Evolutionary conservation across 1,140 invertebrate species (phyloP), one percentile per base, ranked within the genome.

Genomic region (Neotoxoptera formosana): DNA sequence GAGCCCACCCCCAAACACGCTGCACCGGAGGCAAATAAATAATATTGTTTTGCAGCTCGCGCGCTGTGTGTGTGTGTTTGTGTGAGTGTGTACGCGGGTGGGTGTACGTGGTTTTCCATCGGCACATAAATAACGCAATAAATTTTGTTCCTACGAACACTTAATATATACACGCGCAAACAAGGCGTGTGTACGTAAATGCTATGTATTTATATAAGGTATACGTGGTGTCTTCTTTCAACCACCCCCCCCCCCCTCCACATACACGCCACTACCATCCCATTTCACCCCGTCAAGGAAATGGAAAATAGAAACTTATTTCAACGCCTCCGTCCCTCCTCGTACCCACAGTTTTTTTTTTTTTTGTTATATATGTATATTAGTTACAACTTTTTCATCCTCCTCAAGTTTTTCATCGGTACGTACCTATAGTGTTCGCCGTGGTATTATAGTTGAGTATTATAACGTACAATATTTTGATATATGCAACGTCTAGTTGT

Each of bases 71-170:
- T 41, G n/a, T 21, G 51, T 53, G 51, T 21, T 8, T 48, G 48
- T 48, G 60, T 67, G 25, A 11, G 51, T 23, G 53, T 23, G 53
- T 23, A 7, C 7, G 53, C 25, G 7, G 14, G 30, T n/a, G 60
- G 36, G 17, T 81, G 34, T 25, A 0, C 11, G 23, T n/a, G 84
- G 84, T 47, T 30, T 87, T 87, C 34, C 84, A 87, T n/a, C 25
- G 41, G 84, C 84, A n/a, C 41, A 47, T 87, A 87, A 45, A 87
- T 87, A 87, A 87, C 84, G 25, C 23, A n/a, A 47, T 87, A 47
- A 87, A 87, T 87, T 87, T 87, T 14, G 41, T 45, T 30, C 25
- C 11, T 48, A 48, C 84, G 30, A 87, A 87, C 41, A 47, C 84
- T n/a, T 87, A 87, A 86, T 41, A 86, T 41, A 86, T 86, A 86